Evolutionary conservation across 2,113 vertebrate species (phyloP).

Genomic region (Leucopsar rothschildi): DNA sequence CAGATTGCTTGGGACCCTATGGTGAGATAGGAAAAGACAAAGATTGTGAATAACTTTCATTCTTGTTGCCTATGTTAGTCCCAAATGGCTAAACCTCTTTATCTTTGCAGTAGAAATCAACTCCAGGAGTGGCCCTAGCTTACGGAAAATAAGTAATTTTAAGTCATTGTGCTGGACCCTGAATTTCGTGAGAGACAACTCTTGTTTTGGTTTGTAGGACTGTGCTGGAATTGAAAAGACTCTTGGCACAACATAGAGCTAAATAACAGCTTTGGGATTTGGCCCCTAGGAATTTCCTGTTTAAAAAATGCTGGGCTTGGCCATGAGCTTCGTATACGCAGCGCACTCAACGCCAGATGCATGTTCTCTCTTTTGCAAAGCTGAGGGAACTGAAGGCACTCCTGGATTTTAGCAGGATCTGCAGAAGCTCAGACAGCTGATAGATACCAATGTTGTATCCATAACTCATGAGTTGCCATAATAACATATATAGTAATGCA

Average conservation of each 20-base stretch:
- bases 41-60: background rate
- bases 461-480: background rate
- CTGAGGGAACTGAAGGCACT: background rate
- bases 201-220: constrained; percentile 13
- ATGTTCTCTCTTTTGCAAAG: background rate
- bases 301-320: constrained; percentile 40
- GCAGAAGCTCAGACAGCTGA: background rate
- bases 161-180: background rate
- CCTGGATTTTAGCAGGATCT: background rate
- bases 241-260: background rate
- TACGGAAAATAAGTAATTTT: background rate
- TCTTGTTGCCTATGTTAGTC: background rate
- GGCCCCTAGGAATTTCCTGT: constrained; percentile 51
- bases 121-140: background rate
- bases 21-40: background rate
- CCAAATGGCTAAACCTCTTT: background rate
- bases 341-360: background rate
- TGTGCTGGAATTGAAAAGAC: background rate
- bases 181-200: background rate
- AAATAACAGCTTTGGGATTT: constrained; percentile 39
- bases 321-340: background rate
- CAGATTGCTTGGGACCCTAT: background rate
- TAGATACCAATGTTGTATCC: background rate
- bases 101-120: background rate
- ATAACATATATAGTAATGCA: background rate